Evolutionary conservation across 2,113 vertebrate genomes (phyloP).

Genomic region (Ceuthmochares aereus): DNA sequence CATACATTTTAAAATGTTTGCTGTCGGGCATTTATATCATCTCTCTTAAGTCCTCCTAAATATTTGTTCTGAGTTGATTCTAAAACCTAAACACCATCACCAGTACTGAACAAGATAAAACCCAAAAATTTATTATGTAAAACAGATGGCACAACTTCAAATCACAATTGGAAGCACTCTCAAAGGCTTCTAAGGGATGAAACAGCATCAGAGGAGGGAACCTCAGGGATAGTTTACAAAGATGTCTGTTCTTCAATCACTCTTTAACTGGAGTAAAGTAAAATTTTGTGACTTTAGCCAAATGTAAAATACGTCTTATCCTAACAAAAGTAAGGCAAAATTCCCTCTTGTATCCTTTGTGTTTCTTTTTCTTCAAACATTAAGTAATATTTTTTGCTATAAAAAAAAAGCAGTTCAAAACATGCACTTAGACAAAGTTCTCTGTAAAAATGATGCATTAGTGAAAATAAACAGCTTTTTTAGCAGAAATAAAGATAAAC

Average conservation of each 20-base stretch:
- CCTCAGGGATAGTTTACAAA: slow-evolving; percentile 35
- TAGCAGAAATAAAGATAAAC: background rate
- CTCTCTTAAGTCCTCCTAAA: background rate
- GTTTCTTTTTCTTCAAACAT: background rate
- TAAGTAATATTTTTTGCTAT: background rate
- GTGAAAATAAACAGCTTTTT: background rate
- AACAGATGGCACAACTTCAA: slow-evolving; percentile 40
- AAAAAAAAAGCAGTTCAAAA: background rate
- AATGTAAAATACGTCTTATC: slow-evolving; percentile 24
- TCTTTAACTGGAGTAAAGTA: background rate
- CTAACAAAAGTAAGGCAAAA: slow-evolving; percentile 37
- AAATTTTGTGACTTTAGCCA: slow-evolving; percentile 30
- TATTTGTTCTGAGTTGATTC: background rate
- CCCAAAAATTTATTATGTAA: background rate
- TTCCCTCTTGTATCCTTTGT: slow-evolving; percentile 2
- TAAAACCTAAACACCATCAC: background rate
- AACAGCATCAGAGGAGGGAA: slow-evolving; percentile 2
- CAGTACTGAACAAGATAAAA: background rate
- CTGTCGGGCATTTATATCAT: background rate
- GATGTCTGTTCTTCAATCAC: slow-evolving; percentile 41
- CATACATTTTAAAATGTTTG: background rate
- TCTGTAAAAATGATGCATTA: background rate
- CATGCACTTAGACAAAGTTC: background rate
- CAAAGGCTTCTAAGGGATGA: slow-evolving; percentile 28
- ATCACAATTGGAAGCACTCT: background rate